Evolutionary conservation across 2,888 invertebrate species (phyloP).

Genomic region (Laothoe populi): DNA sequence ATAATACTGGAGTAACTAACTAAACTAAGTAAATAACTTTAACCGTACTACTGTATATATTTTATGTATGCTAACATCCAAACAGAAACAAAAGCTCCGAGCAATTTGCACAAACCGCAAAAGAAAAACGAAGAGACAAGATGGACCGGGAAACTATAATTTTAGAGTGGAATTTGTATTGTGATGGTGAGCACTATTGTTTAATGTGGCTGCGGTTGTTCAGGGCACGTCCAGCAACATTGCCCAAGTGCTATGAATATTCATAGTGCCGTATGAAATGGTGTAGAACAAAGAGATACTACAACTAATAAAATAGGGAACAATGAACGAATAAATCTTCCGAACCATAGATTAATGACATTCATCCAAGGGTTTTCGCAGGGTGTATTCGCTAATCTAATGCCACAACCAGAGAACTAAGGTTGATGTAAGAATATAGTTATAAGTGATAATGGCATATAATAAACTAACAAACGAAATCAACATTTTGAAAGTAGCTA

Average conservation of each 20-base stretch:
- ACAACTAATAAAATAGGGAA: slow-evolving; percentile 22
- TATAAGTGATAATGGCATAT: too few relatives aligned
- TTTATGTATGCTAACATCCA: slow-evolving; percentile 1
- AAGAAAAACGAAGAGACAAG: slow-evolving; percentile 24
- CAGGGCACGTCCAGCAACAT: slow-evolving; percentile 39
- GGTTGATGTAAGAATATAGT: not conserved
- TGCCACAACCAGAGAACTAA: not conserved
- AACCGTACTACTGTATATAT: not conserved
- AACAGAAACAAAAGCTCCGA: slow-evolving; percentile 40
- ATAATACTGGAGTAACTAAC: not conserved
- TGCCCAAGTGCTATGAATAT: slow-evolving; percentile 28
- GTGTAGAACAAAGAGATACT: slow-evolving; percentile 24
- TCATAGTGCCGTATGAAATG: slow-evolving; percentile 23
- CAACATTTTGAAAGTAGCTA: not conserved
- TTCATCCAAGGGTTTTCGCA: not conserved
- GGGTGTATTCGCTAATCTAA: slow-evolving; percentile 1
- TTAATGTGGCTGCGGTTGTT: slow-evolving; percentile 54
- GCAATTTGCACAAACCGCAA: slow-evolving; percentile 46
- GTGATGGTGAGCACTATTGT: slow-evolving; percentile 69
- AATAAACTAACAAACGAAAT: too few relatives aligned
- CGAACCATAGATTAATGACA: slow-evolving; percentile 15
- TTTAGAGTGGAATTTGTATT: slow-evolving; percentile 71
- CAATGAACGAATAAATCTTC: slow-evolving; percentile 21
- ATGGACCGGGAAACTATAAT: slow-evolving; percentile 70
- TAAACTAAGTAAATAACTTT: not conserved